Evolutionary conservation across 2,888 invertebrate genomes (phyloP).

Genomic region (Agrochola circellaris): DNA sequence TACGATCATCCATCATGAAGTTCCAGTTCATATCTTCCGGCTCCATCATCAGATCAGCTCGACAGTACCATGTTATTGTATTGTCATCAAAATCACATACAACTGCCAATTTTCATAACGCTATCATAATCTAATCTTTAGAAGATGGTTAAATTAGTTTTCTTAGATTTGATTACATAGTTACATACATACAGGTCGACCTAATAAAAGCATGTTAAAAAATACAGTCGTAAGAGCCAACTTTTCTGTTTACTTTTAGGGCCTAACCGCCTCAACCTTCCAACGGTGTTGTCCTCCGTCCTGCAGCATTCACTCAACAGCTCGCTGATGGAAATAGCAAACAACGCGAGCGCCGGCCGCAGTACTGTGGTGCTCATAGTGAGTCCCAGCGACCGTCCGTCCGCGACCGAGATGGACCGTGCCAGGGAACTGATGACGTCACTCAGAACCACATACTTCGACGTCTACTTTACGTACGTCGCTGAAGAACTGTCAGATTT

Average conservation of each 20-base stretch:
- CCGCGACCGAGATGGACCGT: conserved; percentile 82
- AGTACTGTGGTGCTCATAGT: conserved; percentile 89
- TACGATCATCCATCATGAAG: too few species aligned
- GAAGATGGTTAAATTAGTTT: too few species aligned
- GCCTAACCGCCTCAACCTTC: conserved; percentile 89
- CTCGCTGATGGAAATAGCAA: conserved; percentile 79
- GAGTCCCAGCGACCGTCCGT: conserved; percentile 87
- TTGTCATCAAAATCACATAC: too few species aligned
- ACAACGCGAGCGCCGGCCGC: conserved; percentile 79
- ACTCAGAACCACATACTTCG: conserved; percentile 87
- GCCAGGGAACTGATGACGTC: conserved; percentile 84
- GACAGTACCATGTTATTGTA: too few species aligned
- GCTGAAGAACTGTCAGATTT: conserved; percentile 85
- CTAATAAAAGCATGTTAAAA: too few species aligned
- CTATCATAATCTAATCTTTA: too few species aligned
- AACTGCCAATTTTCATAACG: too few species aligned
- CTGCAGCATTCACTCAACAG: conserved; percentile 86
- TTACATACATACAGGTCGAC: too few species aligned
- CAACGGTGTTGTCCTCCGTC: conserved; percentile 86
- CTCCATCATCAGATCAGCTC: too few species aligned
- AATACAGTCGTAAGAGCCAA: not conserved
- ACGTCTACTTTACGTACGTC: conserved; percentile 89
- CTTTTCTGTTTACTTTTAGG: conserved; percentile 79
- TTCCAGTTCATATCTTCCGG: too few species aligned
- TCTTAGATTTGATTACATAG: too few species aligned